Percentiles rank a stretch among this genome's conserved stretches.
Conservation (phyloP, 2,888 invertebrate genomes). For the Coelinius sp. region DNA sequence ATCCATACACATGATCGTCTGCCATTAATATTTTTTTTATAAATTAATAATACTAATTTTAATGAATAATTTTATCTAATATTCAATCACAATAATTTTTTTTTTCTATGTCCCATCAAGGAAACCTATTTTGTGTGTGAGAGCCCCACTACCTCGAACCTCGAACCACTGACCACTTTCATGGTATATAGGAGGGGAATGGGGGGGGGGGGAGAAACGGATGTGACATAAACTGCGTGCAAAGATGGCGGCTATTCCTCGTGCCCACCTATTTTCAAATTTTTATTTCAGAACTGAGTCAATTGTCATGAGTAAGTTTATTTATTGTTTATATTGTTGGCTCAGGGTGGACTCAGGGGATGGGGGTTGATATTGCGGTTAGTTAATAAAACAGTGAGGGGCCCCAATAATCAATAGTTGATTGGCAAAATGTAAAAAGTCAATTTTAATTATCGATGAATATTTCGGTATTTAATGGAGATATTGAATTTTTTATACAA, state of each 20-base stretch:
- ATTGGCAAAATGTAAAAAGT: too few relatives aligned
- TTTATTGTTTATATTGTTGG: too few relatives aligned
- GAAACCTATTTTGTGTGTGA: slow-evolving; percentile 66
- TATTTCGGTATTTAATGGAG: too few relatives aligned
- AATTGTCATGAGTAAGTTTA: not conserved
- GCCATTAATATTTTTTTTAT: slow-evolving; percentile 64
- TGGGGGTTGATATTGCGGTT: too few relatives aligned
- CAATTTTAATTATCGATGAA: too few relatives aligned
- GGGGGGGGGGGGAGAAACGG: slow-evolving; percentile 54
- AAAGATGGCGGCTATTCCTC: slow-evolving; percentile 64
- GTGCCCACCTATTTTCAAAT: slow-evolving; percentile 50
- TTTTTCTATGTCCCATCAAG: slow-evolving; percentile 63
- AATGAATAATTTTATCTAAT: not conserved
- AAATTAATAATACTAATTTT: slow-evolving; percentile 32
- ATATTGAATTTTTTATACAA: too few relatives aligned
- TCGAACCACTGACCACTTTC: not conserved
- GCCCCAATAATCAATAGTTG: too few relatives aligned
- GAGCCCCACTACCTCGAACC: slow-evolving; percentile 66
- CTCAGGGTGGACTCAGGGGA: too few relatives aligned
- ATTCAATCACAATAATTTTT: slow-evolving; percentile 53
- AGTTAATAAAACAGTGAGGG: too few relatives aligned
- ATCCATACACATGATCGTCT: slow-evolving; percentile 70
- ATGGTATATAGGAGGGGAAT: too few relatives aligned
- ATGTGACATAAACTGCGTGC: slow-evolving; percentile 62
- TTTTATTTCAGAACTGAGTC: not conserved